Evolutionary conservation across 1,140 invertebrate genomes (phyloP), one percentile per base, ranked within the genome.

Genomic region (Archivesica marissinica): DNA sequence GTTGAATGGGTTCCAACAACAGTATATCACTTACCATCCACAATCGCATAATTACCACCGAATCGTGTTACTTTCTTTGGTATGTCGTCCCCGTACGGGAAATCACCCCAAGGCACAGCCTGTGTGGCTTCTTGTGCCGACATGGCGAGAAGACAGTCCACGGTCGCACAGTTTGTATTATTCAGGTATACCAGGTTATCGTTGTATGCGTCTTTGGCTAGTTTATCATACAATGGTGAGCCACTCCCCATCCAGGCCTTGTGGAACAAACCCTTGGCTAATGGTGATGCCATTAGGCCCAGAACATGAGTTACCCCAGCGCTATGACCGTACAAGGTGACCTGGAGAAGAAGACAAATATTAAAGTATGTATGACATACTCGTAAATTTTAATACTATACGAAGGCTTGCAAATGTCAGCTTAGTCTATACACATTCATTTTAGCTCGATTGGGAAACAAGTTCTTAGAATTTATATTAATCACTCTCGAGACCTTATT

Each of bases 271-370:
- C 84, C 89, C 13, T 56, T 61, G 30, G 86, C 59, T 11, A 70
- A 15, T 33, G 88, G 86, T 11, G 88, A 91, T 4, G 88, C 39
- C 54, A 91, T 52, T 44, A 91, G 50, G 2, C 86, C 89, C 20
- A 84, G 76, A n/a, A 90, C 86, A 52, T 83, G 84, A 0, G 91
- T 90, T 23, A 76, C 90, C 23, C 91, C 91, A 1, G 90, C 88
- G 20, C 90, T 88, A 15, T 90, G 87, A 7, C 88, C 91, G 70
- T 89, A 89, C 13, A 92, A 50, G 20, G 90, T 91, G 3, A 92
- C 87, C 89, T 89, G n/a, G n/a, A n/a, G n/a, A n/a, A n/a, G n/a
- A 11, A 35, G 25, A 64, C 6, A 20, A 52, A 52, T 7, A 52
- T 52, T 4, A 20, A 7, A 52, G 17, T 7, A 7, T 72, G 0